A percentile compares a stretch with the other conserved stretches of the same genome.
Evolutionary conservation across 2,113 vertebrate genomes (phyloP).

Genomic region (Malurus melanocephalus): DNA sequence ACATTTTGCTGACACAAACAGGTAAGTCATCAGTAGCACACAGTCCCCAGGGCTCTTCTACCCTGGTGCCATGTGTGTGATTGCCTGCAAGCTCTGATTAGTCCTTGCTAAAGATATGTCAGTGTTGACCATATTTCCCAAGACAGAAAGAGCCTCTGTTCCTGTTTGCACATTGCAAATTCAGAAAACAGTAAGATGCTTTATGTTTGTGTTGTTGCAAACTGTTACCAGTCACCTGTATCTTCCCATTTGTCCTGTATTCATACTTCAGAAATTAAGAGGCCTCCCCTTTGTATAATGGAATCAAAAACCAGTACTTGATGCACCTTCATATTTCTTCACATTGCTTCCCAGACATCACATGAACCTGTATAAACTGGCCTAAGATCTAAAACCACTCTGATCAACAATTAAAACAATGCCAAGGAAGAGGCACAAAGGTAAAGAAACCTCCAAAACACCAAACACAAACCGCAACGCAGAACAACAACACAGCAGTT

Average conservation of each 20-base stretch:
- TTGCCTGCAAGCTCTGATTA: not conserved
- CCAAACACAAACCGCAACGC: not conserved
- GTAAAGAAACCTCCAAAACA: fast-evolving
- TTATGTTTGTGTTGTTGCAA: not conserved
- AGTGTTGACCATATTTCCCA: fast-evolving
- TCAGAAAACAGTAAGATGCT: not conserved
- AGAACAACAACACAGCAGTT: not conserved
- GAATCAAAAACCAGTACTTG: not conserved
- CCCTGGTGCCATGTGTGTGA: fast-evolving
- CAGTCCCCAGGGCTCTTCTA: not conserved
- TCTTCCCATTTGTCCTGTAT: not conserved
- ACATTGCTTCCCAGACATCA: not conserved
- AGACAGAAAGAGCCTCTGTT: not conserved
- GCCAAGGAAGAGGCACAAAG: not conserved
- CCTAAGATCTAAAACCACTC: not conserved
- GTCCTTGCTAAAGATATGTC: not conserved
- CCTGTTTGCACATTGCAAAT: not conserved
- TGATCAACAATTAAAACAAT: not conserved
- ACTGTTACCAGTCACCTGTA: not conserved
- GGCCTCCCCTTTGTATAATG: not conserved
- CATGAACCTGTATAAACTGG: not conserved
- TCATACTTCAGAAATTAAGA: not conserved
- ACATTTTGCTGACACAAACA: not conserved
- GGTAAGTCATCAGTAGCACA: not conserved
- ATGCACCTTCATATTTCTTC: not conserved